Conservation (phyloP, 2,888 invertebrate genomes). For the Phortica magna region DNA sequence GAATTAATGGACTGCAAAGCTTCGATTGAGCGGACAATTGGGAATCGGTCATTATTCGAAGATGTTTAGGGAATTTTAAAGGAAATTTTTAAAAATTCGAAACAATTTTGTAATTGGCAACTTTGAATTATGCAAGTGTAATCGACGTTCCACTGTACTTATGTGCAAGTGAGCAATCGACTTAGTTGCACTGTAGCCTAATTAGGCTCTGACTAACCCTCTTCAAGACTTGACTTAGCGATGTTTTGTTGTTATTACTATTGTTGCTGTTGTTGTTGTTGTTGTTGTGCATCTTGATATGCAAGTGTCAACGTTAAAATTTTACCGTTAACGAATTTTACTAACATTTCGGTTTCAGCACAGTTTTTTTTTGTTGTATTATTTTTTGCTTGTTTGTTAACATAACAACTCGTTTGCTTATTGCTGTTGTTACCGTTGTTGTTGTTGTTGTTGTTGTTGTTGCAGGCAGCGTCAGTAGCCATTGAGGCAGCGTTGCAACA, state of each 20-base stretch:
- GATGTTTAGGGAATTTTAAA: too few relatives aligned
- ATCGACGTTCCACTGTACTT: too few relatives aligned
- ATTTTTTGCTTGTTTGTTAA: slow-evolving; percentile 2
- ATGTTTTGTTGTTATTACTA: neutral
- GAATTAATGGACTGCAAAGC: neutral
- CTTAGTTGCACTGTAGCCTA: too few relatives aligned
- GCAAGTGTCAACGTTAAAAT: slow-evolving; percentile 60
- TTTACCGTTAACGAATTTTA: slow-evolving; percentile 64
- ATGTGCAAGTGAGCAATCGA: too few relatives aligned
- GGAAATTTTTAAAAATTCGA: too few relatives aligned
- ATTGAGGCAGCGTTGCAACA: slow-evolving; percentile 66
- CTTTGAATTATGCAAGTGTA: too few relatives aligned
- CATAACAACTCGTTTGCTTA: slow-evolving; percentile 30
- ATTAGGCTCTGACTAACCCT: too few relatives aligned
- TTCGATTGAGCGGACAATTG: too few relatives aligned
- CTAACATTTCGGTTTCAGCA: slow-evolving; percentile 41
- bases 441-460: slow-evolving; percentile 37
- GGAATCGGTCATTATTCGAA: too few relatives aligned
- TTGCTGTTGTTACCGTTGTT: slow-evolving; percentile 41
- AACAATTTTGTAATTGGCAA: too few relatives aligned
- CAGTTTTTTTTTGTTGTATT: slow-evolving; percentile 35
- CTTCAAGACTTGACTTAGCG: neutral
- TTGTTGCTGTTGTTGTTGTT: neutral
- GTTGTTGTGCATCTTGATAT: slow-evolving; percentile 58
- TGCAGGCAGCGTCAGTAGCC: slow-evolving; percentile 35